A percentile compares a stretch with the other conserved stretches of the same genome.
Conservation (phyloP, 2,888 invertebrate species). For the Autographa pulchrina region DNA sequence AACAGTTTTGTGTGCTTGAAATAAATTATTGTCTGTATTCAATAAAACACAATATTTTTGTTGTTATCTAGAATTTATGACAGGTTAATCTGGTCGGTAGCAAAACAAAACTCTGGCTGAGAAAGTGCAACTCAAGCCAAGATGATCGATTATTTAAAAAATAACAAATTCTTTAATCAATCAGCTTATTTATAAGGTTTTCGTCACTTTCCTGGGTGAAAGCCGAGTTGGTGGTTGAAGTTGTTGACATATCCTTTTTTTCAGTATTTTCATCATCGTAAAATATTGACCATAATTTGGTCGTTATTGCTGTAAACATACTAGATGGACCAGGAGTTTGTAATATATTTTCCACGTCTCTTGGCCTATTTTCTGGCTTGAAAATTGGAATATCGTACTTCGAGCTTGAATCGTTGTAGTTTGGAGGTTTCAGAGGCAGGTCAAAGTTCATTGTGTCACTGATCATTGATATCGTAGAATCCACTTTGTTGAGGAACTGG, state of each 20-base stretch:
- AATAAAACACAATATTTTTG: background rate
- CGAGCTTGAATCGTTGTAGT: slow-evolving; percentile 58
- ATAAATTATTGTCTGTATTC: no score
- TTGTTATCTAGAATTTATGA: background rate
- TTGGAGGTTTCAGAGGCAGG: slow-evolving; percentile 30
- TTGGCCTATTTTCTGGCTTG: slow-evolving; percentile 43
- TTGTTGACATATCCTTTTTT: background rate
- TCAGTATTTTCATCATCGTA: slow-evolving; percentile 34
- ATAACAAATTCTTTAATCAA: slow-evolving; percentile 25
- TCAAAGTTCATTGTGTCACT: slow-evolving; percentile 52
- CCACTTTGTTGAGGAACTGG: slow-evolving; percentile 58
- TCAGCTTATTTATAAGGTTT: slow-evolving; percentile 30
- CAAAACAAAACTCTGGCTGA: background rate
- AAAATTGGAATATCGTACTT: slow-evolving; percentile 55
- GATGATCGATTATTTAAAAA: background rate
- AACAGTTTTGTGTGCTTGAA: no score
- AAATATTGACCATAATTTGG: slow-evolving; percentile 69
- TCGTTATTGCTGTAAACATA: slow-evolving; percentile 66
- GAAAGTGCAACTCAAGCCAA: background rate
- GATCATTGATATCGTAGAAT: slow-evolving; percentile 61
- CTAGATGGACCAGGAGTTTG: slow-evolving; percentile 38
- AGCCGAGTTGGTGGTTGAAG: slow-evolving; percentile 19
- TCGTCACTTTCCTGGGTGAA: slow-evolving; percentile 41
- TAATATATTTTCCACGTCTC: slow-evolving; percentile 28
- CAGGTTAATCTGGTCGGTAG: background rate